Percentiles rank a stretch among this genome's conserved stretches.
Evolutionary conservation across 2,888 invertebrate genomes (phyloP).

Genomic region (Anagyrus pseudococci): DNA sequence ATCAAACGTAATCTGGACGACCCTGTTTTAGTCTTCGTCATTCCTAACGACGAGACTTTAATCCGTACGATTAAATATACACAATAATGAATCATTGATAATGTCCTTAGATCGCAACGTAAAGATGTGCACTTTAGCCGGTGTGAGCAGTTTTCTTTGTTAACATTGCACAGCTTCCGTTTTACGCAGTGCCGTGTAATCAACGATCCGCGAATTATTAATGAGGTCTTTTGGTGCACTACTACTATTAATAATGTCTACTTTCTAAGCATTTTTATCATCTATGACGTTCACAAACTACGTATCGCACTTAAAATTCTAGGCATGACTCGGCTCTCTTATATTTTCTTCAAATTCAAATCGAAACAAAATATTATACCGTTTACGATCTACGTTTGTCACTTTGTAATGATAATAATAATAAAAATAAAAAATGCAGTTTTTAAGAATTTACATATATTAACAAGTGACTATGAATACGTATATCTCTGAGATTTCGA

Average conservation of each 20-base stretch:
- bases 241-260: neutral
- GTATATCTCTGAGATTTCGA: too few species aligned
- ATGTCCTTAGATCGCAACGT: neutral
- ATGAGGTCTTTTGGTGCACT: constrained; percentile 8
- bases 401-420: neutral
- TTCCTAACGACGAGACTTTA: constrained; percentile 5
- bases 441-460: too few species aligned
- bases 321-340: constrained; percentile 21
- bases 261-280: neutral
- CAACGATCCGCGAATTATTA: neutral
- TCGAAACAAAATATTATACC: constrained; percentile 6
- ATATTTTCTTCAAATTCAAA: neutral
- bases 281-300: constrained; percentile 6
- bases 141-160: neutral
- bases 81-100: neutral
- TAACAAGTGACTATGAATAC: too few species aligned
- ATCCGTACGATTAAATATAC: neutral
- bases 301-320: constrained; percentile 14
- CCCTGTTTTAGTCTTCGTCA: neutral
- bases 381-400: neutral
- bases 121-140: constrained; percentile 17
- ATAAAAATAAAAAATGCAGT: neutral
- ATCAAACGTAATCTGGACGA: constrained; percentile 7
- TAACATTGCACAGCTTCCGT: too few species aligned
- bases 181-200: neutral